Base-by-base conservation (phyloP, 53 echinoderm and acorn worm species). In the Stichopus horrens region DNA sequence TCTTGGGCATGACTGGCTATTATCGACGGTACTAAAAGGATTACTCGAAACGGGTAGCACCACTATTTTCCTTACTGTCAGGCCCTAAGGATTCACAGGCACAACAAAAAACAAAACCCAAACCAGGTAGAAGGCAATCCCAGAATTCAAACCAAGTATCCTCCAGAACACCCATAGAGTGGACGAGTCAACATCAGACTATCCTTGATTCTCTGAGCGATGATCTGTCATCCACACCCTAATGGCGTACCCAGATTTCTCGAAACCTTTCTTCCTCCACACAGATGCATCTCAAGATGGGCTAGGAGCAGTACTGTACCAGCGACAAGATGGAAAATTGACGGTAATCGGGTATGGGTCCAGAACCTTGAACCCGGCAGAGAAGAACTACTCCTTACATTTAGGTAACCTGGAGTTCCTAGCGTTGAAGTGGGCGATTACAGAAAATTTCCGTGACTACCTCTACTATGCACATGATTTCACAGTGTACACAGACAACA, bases 401-500 rank as follows among this genome's bases (percentile, higher is more conserved):
- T 92, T 87, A 1, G 90, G 90, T 5, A 92, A 92, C 53, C 20
- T 92, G 21, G 92, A 92, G 60, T 90, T 90, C 57, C 59, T 86
- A 51, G 94, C 94, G 2, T 75, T 91, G 6, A 93, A 91, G 22
- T 93, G 93, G 93, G 88, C 93, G 3, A 75, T 91, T 5, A 78
- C 92, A 16, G 91, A 91, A 0, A 75, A 88, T 5, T 94, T 94
- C 75, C 83, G 88, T 6, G 88, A 90, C 54, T 94, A 94, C 21
- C 52, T 93, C 21, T 66, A 65, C 5, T 91, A 91, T 67, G 94
- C 94, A 16, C 58, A 74, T 20, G 19, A 37, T 57, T 94, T 94
- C 86, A 91, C 90, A 20, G 94, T 94, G 0, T 94, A 90, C 80
- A 91, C 90, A 16, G 91, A 93, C 78, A 93, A 93, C 54, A 91